Evolutionary conservation across 2,113 vertebrate genomes (phyloP), one percentile per base, ranked within the genome.

Genomic region (Chlamydotis undulata): DNA sequence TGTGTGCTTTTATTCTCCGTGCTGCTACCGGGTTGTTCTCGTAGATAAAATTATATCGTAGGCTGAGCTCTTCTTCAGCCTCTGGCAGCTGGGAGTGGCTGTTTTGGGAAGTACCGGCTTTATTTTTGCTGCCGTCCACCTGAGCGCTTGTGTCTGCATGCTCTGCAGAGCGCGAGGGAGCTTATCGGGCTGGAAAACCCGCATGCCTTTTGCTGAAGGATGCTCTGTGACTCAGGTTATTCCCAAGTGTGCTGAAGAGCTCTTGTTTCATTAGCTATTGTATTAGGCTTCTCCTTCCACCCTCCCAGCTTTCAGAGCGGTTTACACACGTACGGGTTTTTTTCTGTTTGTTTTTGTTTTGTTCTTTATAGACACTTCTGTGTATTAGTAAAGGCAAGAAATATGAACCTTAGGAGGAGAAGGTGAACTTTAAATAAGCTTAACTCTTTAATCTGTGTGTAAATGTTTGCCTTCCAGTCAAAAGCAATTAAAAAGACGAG

Each of bases 381-480:
- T 18, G 3, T 8, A 3, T 43, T 31, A 28, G 53, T 14, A 29
- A 55, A 70, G 29, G 39, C 50, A n/a, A 57, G 65, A 69, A 31
- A 61, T 12, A 43, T 37, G 4, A 65, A 28, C 21, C 11, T 7
- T n/a, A 22, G 57, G 45, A 65, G 52, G 61, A 35, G 21, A 19
- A 43, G 33, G 0, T 61, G 57, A 84, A 41, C 13, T 56, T 71
- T 64, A 82, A 91, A 87, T 31, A 37, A 79, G 74, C n/a, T 37
- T 9, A 91, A 76, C 68, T 75, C 4, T 67, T 92, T 81, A 43
- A 94, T 83, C 56, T 39, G 2, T 26, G 24, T 49, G 85, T 53
- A 75, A 87, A 94, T 82, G 37, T 96, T 94, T 94, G 59, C 39
- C 71, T 80, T 91, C 21, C 23, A 47, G 33, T 14, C 43, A 23